These are phyloP conservation scores for Amiota minor DNA, from an alignment of 2,888 invertebrate genomes.

Conservation along the genomic window DNA sequence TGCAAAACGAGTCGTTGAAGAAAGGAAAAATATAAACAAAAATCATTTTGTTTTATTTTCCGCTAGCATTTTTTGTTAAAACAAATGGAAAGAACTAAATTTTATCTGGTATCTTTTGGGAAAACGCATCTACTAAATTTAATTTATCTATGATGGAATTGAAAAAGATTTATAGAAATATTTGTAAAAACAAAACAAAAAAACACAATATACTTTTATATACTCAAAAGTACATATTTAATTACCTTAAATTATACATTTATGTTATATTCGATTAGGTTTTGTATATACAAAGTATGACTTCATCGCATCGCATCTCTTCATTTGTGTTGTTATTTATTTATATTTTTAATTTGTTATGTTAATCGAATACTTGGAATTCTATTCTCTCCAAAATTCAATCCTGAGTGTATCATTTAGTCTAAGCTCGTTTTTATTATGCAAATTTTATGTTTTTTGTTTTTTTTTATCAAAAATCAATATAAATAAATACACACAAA, in stretches of 20 bases:
- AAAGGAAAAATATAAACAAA: neutral
- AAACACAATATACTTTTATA: too few species aligned
- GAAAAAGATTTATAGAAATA: too few species aligned
- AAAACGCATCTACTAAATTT: too few species aligned
- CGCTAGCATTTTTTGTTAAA: too few species aligned
- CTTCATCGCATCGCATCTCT: constrained; percentile 1
- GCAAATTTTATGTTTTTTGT: constrained; percentile 22
- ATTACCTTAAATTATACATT: constrained; percentile 5
- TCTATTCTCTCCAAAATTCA: neutral
- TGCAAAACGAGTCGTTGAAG: constrained; percentile 1
- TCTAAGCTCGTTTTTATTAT: constrained; percentile 2
- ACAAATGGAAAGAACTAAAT: too few species aligned
- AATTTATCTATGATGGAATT: too few species aligned
- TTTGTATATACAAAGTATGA: neutral
- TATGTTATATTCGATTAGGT: too few species aligned
- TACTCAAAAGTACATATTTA: neutral
- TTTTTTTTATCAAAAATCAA: constrained; percentile 15
- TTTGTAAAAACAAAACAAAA: too few species aligned
- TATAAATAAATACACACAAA: neutral
- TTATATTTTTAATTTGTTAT: neutral
- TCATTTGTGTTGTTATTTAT: neutral
- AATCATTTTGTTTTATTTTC: neutral
- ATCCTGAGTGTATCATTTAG: neutral
- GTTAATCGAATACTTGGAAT: neutral
- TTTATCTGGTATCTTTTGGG: too few species aligned